Evolutionary conservation across 2,888 invertebrate species (phyloP).

Genomic region (Nineta flava): DNA sequence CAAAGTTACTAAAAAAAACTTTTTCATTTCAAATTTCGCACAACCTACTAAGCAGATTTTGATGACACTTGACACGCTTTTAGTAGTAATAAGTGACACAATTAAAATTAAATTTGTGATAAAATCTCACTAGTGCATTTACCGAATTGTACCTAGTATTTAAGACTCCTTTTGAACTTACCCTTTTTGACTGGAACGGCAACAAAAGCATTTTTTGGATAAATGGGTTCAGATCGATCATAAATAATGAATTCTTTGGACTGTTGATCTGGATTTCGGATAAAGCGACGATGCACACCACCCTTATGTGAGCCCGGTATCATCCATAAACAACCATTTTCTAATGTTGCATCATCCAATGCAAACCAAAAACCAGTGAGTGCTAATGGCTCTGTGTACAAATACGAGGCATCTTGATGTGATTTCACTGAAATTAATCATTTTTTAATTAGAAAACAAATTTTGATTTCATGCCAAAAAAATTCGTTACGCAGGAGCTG

Average conservation of each 20-base stretch:
- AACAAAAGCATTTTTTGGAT: slow-evolving; percentile 57
- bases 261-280: slow-evolving; percentile 50
- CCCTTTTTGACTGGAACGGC: slow-evolving; percentile 75
- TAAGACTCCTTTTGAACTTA: slow-evolving; percentile 25
- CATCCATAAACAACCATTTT: slow-evolving; percentile 93
- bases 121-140: too few relatives aligned
- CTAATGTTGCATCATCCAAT: slow-evolving; percentile 76
- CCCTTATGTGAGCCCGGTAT: slow-evolving; percentile 82
- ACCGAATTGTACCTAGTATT: too few relatives aligned
- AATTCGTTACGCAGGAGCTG: too few relatives aligned
- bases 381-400: slow-evolving; percentile 69
- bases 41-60: too few relatives aligned
- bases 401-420: slow-evolving; percentile 80
- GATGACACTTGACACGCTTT: too few relatives aligned
- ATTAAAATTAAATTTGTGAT: too few relatives aligned
- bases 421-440: slow-evolving; percentile 39
- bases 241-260: slow-evolving; percentile 47
- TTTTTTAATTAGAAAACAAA: not conserved
- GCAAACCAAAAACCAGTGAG: slow-evolving; percentile 92
- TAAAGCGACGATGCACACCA: slow-evolving; percentile 54
- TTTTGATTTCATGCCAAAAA: too few relatives aligned
- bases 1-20: too few relatives aligned
- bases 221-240: slow-evolving; percentile 48
- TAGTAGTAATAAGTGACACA: too few relatives aligned
- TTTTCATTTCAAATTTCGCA: too few relatives aligned